Evolutionary conservation across 1,140 invertebrate genomes (phyloP).

Genomic region (Schlechtendalia chinensis): DNA sequence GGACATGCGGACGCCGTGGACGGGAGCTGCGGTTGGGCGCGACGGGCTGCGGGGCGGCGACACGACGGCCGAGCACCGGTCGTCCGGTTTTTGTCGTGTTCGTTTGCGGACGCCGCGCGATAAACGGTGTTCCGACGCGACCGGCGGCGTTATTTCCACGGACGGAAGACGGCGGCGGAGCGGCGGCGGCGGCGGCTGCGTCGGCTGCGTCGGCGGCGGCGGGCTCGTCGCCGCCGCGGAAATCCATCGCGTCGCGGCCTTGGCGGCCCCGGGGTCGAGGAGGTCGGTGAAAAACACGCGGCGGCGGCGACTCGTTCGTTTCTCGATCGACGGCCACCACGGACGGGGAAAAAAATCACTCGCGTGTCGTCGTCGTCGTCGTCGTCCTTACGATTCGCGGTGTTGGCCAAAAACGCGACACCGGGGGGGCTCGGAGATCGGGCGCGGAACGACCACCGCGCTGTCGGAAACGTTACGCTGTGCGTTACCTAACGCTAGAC

Average conservation of each 20-base stretch:
- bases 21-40: neutral
- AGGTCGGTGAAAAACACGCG: too few species aligned
- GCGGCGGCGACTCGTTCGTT: too few species aligned
- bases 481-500: neutral
- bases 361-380: too few species aligned
- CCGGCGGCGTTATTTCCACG: too few species aligned
- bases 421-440: too few species aligned
- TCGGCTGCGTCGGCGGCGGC: neutral
- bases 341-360: neutral
- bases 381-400: neutral
- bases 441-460: neutral
- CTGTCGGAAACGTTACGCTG: neutral
- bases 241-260: neutral
- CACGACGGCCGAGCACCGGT: too few species aligned
- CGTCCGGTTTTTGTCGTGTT: neutral
- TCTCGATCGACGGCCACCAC: too few species aligned
- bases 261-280: too few species aligned
- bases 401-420: neutral
- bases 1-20: conserved; percentile 57
- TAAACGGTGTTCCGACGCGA: too few species aligned
- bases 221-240: neutral
- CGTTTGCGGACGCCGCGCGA: too few species aligned
- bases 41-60: neutral
- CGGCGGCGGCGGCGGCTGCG: too few species aligned
- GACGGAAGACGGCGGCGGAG: too few species aligned